A percentile compares a stretch with the other conserved stretches of the same genome.
Conservation (phyloP, 2,888 invertebrate genomes). For the Vanessa cardui region DNA sequence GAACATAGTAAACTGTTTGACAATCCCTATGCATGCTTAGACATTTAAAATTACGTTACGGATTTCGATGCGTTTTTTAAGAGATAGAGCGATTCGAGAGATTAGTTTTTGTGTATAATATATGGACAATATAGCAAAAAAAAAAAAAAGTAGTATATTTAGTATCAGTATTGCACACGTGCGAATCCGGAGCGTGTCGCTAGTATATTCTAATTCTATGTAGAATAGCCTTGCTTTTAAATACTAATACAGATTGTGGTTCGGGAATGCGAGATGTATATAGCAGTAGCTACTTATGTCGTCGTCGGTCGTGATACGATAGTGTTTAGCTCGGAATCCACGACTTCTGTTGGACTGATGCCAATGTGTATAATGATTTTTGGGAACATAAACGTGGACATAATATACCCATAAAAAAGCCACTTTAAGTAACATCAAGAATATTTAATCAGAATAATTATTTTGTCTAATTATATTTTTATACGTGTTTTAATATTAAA, state of each 20-base stretch:
- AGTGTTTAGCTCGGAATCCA: slow-evolving; percentile 67
- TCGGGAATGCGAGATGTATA: slow-evolving; percentile 60
- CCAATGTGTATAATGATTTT: slow-evolving; percentile 68
- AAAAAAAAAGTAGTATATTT: no score
- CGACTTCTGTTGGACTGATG: slow-evolving; percentile 57
- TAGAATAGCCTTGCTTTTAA: slow-evolving; percentile 1
- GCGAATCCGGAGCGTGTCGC: no score
- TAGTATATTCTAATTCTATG: neutral
- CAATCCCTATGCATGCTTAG: no score
- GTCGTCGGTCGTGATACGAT: slow-evolving; percentile 65
- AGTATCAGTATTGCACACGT: no score
- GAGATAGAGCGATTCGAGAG: no score
- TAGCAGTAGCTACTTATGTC: slow-evolving; percentile 57
- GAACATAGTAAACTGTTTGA: no score
- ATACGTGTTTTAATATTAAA: no score
- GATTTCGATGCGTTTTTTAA: no score
- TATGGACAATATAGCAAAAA: no score
- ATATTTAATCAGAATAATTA: neutral
- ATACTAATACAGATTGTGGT: slow-evolving; percentile 7
- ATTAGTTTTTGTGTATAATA: no score
- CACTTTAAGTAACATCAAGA: slow-evolving; percentile 29
- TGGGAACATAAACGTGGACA: slow-evolving; percentile 49
- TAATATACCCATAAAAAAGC: slow-evolving; percentile 39
- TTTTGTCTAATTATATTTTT: neutral
- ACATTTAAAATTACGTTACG: no score